Conservation (phyloP, 2,797 vertebrate species). For the Paedocypris micromegethes region DNA sequence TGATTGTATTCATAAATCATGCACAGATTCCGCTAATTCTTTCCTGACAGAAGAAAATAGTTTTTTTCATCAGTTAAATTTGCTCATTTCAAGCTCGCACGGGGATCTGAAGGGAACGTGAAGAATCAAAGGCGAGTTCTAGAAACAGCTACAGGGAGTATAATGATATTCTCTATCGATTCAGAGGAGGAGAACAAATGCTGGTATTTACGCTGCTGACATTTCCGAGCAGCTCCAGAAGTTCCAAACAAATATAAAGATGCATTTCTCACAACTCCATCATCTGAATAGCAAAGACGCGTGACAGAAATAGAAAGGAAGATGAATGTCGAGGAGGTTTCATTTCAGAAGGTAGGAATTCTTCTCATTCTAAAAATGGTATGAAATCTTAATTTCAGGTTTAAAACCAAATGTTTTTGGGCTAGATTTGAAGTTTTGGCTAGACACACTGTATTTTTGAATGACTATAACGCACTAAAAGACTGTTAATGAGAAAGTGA, state of each 20-base stretch:
- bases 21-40: too few species aligned
- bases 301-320: neutral
- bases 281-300: slow-evolving; percentile 35
- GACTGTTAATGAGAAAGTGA: too few species aligned
- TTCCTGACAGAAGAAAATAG: too few species aligned
- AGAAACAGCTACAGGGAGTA: slow-evolving; percentile 21
- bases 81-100: neutral
- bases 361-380: too few species aligned
- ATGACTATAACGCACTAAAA: too few species aligned
- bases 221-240: slow-evolving; percentile 35
- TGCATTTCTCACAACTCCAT: slow-evolving; percentile 24
- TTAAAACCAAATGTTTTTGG: too few species aligned
- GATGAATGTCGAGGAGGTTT: neutral
- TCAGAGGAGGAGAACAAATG: slow-evolving; percentile 33
- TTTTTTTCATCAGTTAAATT: too few species aligned
- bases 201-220: slow-evolving; percentile 38
- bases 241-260: slow-evolving; percentile 38
- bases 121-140: slow-evolving; percentile 15
- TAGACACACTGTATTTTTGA: too few species aligned
- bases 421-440: too few species aligned
- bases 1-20: too few species aligned
- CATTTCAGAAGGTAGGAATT: neutral
- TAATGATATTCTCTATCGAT: slow-evolving; percentile 45
- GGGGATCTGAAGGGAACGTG: neutral
- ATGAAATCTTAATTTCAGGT: too few species aligned